Conservation (phyloP, 2,113 vertebrate genomes). For the Garra rufa region DNA sequence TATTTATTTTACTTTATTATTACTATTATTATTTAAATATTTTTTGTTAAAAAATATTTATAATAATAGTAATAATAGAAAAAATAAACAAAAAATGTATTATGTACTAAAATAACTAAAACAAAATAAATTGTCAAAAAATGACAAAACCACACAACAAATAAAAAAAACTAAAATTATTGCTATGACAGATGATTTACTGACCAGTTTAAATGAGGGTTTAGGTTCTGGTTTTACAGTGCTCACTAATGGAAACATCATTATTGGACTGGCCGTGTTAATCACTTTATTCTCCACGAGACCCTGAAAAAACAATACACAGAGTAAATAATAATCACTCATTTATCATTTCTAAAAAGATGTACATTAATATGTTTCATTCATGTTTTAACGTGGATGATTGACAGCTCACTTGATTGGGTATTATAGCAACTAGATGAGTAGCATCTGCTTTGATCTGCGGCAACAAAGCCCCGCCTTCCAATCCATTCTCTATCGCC, state of each 20-base stretch:
- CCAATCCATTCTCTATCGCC: slow-evolving; percentile 78
- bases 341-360: background rate
- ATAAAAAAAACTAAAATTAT: too few species aligned
- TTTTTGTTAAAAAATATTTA: too few species aligned
- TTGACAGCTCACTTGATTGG: slow-evolving; percentile 68
- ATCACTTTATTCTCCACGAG: slow-evolving; percentile 79
- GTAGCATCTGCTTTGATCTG: slow-evolving; percentile 69
- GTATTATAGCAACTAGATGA: slow-evolving; percentile 75
- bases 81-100: too few species aligned
- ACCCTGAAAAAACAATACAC: slow-evolving; percentile 74
- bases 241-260: slow-evolving; percentile 89
- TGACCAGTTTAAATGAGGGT: slow-evolving; percentile 90
- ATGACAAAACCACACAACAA: too few species aligned
- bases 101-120: too few species aligned
- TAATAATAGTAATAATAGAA: too few species aligned
- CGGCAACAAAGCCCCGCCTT: slow-evolving; percentile 66
- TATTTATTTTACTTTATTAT: too few species aligned
- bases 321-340: background rate
- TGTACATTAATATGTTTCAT: background rate
- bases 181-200: slow-evolving; percentile 49
- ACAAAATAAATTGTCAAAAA: too few species aligned
- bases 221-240: slow-evolving; percentile 81
- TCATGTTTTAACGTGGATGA: background rate
- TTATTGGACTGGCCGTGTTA: slow-evolving; percentile 78
- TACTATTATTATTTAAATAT: too few species aligned